Evolutionary conservation across 37 sponge, comb jelly and placozoan species (phyloP), one percentile per base, ranked within the genome.

Genomic region (Axinella damicornis): DNA sequence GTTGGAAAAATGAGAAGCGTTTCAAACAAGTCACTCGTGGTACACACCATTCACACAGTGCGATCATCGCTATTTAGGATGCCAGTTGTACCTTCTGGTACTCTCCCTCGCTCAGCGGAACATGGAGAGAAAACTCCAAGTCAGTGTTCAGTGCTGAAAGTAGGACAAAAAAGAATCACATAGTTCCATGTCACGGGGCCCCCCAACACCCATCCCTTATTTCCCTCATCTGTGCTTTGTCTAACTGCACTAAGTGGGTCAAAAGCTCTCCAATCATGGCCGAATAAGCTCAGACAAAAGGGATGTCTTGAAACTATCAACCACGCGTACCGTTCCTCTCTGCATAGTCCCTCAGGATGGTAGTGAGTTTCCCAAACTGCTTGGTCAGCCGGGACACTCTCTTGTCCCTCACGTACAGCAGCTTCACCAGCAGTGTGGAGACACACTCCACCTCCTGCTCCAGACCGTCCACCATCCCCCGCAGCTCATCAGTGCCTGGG

Each of bases 341-440:
- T 46, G 90, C 71, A 0, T 58, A 65, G 57, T 84, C 75, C 60
- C 65, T 84, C 53, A 90, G 59, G 21, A 90, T 41, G 67, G 59
- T 59, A 0, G 90, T 73, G 28, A 90, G 53, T 35, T 52, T 73
- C 31, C 74, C 67, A 34, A 37, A 83, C 59, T 79, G 76, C 40
- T 73, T 71, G 20, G 34, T 30, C 1, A 84, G 68, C 56, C 54
- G 62, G 56, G 30, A 57, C 2, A 67, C 18, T 14, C 55, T 27
- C 54, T 79, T 72, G 67, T 90, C 90, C 20, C 79, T 56, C 58
- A 46, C 68, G 61, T 80, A 61, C 2, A 90, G 66, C 62, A 76
- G 57, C 22, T 70, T 30, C 11, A 82, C 61, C 37, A 88, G 69
- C 19, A 73, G 63, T 9, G 33, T 57, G 4, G 84, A 82, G 27